A percentile compares a stretch with the other conserved stretches of the same genome.
Evolutionary conservation across 1,140 invertebrate species (phyloP).

Genomic region (Drosophila virilis): DNA sequence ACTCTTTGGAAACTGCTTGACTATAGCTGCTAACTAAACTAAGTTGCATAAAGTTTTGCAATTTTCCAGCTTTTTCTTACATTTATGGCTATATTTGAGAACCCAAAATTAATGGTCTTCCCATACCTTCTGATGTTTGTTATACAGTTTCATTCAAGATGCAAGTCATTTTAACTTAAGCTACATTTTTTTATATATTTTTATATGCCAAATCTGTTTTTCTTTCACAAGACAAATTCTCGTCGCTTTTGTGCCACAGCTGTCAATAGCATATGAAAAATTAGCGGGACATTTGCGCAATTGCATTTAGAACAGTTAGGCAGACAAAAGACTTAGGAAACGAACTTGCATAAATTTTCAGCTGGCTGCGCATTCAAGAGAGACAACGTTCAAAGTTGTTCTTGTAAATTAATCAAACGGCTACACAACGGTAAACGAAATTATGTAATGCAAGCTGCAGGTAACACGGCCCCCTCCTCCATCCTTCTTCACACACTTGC

Average conservation of each 20-base stretch:
- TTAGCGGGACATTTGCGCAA: slow-evolving; percentile 53
- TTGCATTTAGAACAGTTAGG: slow-evolving; percentile 55
- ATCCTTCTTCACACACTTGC: not conserved
- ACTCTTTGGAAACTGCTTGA: no score
- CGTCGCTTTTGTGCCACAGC: slow-evolving; percentile 6
- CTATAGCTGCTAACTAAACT: no score
- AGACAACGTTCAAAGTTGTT: slow-evolving; percentile 30
- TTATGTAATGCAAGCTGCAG: slow-evolving; percentile 74
- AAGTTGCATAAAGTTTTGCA: no score
- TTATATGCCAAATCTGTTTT: slow-evolving; percentile 5
- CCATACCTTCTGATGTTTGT: not conserved
- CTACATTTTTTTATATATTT: not conserved
- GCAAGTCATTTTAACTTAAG: slow-evolving; percentile 12
- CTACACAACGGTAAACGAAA: slow-evolving; percentile 72
- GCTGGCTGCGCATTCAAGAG: slow-evolving; percentile 60
- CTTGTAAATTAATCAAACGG: slow-evolving; percentile 76
- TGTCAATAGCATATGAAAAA: slow-evolving; percentile 25
- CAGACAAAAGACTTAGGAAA: slow-evolving; percentile 55
- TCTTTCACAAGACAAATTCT: not conserved
- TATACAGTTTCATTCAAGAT: not conserved
- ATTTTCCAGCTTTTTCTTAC: no score
- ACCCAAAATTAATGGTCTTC: no score
- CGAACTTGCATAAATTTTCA: slow-evolving; percentile 69
- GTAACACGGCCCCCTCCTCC: slow-evolving; percentile 5
- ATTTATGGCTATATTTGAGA: no score